phyloP scores from a whole-genome alignment of 2,113 vertebrate genomes.

The Parus major region DNA sequence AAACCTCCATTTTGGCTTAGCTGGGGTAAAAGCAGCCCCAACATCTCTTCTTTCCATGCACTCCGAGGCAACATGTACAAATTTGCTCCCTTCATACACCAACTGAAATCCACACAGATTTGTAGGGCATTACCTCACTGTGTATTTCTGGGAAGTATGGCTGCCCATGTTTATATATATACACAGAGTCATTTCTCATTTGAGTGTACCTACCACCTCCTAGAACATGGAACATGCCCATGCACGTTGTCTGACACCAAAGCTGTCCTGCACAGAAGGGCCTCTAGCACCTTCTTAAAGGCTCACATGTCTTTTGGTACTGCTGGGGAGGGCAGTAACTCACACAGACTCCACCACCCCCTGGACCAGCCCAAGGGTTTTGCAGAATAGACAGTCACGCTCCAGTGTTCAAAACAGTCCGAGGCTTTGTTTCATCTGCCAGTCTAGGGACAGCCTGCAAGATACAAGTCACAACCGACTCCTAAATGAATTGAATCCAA shows the following conservation, averaged over 20 bases:
- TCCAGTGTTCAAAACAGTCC: neutral
- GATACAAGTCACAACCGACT: conserved; percentile 21
- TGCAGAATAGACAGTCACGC: conserved; percentile 22
- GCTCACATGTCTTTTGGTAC: neutral
- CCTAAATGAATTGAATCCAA: conserved; percentile 26
- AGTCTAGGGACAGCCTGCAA: neutral
- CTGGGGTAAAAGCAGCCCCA: neutral
- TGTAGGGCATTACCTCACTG: neutral
- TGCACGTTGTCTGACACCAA: neutral
- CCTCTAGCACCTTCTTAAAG: neutral
- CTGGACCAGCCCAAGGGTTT: neutral
- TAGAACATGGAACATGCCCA: too few species aligned
- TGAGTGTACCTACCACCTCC: neutral
- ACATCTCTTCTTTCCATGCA: rapidly evolving
- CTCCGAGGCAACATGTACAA: rapidly evolving
- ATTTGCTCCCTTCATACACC: neutral
- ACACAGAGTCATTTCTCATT: neutral
- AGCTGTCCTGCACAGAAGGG: neutral
- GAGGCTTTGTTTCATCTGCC: conserved; percentile 24
- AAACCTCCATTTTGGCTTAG: neutral
- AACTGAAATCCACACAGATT: neutral
- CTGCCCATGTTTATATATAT: neutral
- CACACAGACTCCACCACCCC: neutral
- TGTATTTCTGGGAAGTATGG: neutral
- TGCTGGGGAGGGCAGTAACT: neutral